A percentile compares a stretch with the other conserved stretches of the same genome.
Conservation (phyloP, 2,888 invertebrate species). For the Drosophila monieri region DNA sequence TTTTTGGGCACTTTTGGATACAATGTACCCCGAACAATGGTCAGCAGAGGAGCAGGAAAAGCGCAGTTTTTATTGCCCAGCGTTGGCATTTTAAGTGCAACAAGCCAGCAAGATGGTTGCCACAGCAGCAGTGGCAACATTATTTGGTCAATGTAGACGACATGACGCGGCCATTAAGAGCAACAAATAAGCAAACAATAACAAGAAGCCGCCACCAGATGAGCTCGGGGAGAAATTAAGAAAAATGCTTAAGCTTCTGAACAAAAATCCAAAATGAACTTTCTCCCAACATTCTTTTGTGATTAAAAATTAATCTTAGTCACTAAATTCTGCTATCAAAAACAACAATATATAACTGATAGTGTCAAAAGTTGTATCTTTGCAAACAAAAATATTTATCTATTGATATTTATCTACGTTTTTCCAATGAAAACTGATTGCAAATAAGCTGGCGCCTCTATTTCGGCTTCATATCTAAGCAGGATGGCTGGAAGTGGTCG, state of each 20-base stretch:
- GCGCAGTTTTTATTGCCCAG: conserved; percentile 79
- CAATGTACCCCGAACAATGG: conserved; percentile 78
- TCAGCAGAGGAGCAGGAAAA: conserved; percentile 44
- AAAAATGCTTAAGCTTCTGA: conserved; percentile 21
- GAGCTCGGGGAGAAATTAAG: conserved; percentile 56
- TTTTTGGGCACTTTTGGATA: conserved; percentile 58
- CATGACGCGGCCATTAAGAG: conserved; percentile 78
- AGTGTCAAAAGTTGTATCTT: neutral
- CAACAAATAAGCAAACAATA: conserved; percentile 78
- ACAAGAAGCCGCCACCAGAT: conserved; percentile 31
- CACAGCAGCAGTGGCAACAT: conserved; percentile 54
- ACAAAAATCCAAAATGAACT: too few relatives aligned
- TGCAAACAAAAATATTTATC: conserved; percentile 7
- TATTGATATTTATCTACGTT: conserved; percentile 24
- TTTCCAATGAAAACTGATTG: conserved; percentile 45
- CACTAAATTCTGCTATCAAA: neutral
- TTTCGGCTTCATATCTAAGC: conserved; percentile 16
- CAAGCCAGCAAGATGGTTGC: conserved; percentile 36
- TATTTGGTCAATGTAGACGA: conserved; percentile 79
- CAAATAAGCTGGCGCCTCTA: conserved; percentile 15
- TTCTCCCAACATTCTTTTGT: neutral
- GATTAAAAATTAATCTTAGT: neutral
- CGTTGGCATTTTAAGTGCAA: conserved; percentile 81
- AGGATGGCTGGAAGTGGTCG: conserved; percentile 16
- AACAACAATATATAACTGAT: conserved; percentile 1